phyloP scores from a whole-genome alignment of 2,113 vertebrate genomes.

The Thamnophis sirtalis region DNA sequence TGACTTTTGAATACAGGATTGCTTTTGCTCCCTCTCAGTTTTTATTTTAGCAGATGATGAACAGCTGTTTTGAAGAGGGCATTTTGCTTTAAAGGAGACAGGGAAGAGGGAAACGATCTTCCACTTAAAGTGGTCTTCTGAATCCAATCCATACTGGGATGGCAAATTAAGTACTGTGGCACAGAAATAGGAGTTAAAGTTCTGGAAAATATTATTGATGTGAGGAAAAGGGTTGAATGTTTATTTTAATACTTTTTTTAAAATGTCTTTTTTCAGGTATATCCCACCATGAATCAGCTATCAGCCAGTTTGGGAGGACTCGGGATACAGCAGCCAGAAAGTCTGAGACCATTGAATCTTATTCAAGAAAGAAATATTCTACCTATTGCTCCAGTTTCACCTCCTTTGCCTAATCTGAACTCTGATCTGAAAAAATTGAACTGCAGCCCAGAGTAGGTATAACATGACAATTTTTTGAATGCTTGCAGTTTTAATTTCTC shows the following conservation, averaged over 20 bases:
- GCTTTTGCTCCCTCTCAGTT: background rate
- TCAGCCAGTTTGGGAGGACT: slow-evolving; percentile 86
- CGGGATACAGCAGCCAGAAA: slow-evolving; percentile 85
- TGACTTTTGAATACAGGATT: background rate
- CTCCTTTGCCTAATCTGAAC: slow-evolving; percentile 89
- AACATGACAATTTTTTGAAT: slow-evolving; percentile 9
- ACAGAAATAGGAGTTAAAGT: background rate
- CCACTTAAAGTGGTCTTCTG: background rate
- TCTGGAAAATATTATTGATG: background rate
- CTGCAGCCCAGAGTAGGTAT: slow-evolving; percentile 92
- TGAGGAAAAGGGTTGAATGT: background rate
- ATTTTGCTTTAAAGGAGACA: background rate
- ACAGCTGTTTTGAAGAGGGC: background rate
- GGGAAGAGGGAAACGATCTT: background rate
- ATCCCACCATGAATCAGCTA: slow-evolving; percentile 83
- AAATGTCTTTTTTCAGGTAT: slow-evolving; percentile 68
- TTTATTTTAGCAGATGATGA: background rate
- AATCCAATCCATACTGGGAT: background rate
- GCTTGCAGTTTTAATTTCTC: background rate
- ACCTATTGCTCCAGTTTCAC: slow-evolving; percentile 74
- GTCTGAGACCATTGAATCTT: slow-evolving; percentile 86
- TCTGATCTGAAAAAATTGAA: slow-evolving; percentile 89
- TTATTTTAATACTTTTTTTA: background rate
- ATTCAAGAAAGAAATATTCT: slow-evolving; percentile 89
- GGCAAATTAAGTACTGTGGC: background rate